These are phyloP conservation scores for Cataglyphis hispanica DNA, from an alignment of 1,140 invertebrate species.

Conservation along the genomic window DNA sequence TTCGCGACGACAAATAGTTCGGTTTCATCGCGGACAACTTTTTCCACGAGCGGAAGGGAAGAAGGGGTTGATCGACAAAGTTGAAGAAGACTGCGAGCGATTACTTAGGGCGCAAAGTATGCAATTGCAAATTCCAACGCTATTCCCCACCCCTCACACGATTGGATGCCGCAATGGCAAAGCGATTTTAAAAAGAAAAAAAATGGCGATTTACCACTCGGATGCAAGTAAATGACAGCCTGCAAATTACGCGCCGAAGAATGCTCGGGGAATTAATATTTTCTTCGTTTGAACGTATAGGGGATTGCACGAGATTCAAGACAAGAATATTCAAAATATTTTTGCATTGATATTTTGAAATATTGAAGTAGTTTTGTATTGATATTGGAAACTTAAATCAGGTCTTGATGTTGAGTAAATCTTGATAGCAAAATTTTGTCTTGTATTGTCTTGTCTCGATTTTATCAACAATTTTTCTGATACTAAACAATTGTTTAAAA, in stretches of 20 bases:
- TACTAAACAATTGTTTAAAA: too few relatives aligned
- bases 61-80: conserved; percentile 1
- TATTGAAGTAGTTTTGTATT: too few relatives aligned
- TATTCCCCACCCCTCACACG: background rate
- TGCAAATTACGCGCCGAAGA: conserved; percentile 22
- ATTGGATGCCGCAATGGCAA: conserved; percentile 33
- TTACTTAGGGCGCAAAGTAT: background rate
- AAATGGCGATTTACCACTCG: background rate
- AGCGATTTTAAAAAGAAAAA: conserved; percentile 24
- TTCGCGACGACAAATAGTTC: background rate
- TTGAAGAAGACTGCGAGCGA: background rate
- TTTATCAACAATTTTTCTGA: too few relatives aligned
- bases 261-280: conserved; percentile 30
- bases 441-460: too few relatives aligned
- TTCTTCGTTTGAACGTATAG: background rate
- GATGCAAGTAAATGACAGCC: background rate
- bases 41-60: background rate
- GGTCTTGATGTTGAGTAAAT: too few relatives aligned
- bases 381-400: too few relatives aligned
- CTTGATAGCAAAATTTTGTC: too few relatives aligned
- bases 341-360: too few relatives aligned
- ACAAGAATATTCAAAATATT: too few relatives aligned
- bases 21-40: background rate
- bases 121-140: background rate
- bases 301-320: too few relatives aligned